These are phyloP conservation scores for Homarus gammarus DNA, from an alignment of 2,888 invertebrate genomes.

Conservation along the genomic window DNA sequence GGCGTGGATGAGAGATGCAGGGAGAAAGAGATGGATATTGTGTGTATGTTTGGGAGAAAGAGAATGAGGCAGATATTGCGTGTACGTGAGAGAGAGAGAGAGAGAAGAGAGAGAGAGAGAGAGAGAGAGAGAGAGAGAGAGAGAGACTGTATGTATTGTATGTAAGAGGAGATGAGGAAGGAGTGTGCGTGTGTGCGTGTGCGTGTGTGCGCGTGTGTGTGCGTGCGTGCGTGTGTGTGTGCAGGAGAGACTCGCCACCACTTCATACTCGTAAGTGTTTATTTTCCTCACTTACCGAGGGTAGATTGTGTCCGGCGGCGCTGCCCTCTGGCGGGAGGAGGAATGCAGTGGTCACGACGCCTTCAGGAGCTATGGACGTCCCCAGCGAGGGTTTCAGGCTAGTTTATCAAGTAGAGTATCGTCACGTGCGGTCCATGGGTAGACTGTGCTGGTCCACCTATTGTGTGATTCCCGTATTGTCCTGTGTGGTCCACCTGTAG, in stretches of 20 bases:
- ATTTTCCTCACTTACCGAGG: not conserved
- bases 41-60: too few species aligned
- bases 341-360: not conserved
- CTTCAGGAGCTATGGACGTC: not conserved
- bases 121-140: too few species aligned
- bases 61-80: too few species aligned
- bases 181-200: too few species aligned
- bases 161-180: too few species aligned
- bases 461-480: not conserved
- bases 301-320: not conserved
- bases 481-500: not conserved
- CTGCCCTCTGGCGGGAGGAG: not conserved
- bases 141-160: too few species aligned
- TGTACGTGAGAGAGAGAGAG: too few species aligned
- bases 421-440: too few species aligned
- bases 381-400: not conserved
- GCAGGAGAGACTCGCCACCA: not conserved
- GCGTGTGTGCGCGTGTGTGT: too few species aligned
- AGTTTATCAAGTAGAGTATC: not conserved
- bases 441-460: too few species aligned
- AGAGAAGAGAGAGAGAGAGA: too few species aligned
- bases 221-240: not conserved
- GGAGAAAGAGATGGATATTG: too few species aligned
- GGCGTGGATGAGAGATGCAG: conserved; percentile 3
- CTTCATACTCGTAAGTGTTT: not conserved